Base-by-base conservation (phyloP, 2,797 vertebrate genomes). In the Pangasius djambal region DNA sequence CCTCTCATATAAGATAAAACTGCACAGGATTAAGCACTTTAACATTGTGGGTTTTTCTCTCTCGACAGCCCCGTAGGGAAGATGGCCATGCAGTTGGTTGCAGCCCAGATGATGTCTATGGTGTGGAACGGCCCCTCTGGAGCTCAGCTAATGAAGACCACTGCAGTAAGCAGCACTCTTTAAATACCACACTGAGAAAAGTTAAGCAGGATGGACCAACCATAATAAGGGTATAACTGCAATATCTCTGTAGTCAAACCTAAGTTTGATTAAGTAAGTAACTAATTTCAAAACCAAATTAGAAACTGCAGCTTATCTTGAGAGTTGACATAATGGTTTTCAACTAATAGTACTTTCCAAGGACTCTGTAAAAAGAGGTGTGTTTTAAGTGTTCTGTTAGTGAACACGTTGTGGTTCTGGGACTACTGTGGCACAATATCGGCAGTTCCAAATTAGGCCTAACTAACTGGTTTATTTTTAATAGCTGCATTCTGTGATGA, bases 21-120 rank as follows among this genome's bases (percentile, higher is more conserved):
- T 37, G 12, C 34, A n/a, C 44, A 52, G 1, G 25, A 28, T 31
- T 40, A 59, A 50, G 4, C 9, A 34, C 6, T 57, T 75, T 25
- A 70, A 87, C 20, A 12, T 48, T 75, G n/a, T 20, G n/a, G 79
- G 61, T 37, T 59, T 74, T 28, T 88, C 48, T 91, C 10, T 87
- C 0, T 85, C 65, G 85, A 63, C 89, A 99, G 98, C 87, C 96
- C 98, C 3, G 96, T 98, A 90, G 97, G 97, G 90, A 97, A 97
- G 89, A 99, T 99, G 97, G 98, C 98, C 55, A 97, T 97, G 69
- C 97, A 98, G 95, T 97, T 98, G 90, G 98, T 99, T 31, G 96
- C 97, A 0, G 93, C 98, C 18, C 98, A 99, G 90, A 97, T 99
- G 94, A 97, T 98, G 87, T 97, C 97, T 1, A 89, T 97, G 48